Evolutionary conservation across 2,888 invertebrate genomes (phyloP).

Genomic region (Drosophila meridionalis): DNA sequence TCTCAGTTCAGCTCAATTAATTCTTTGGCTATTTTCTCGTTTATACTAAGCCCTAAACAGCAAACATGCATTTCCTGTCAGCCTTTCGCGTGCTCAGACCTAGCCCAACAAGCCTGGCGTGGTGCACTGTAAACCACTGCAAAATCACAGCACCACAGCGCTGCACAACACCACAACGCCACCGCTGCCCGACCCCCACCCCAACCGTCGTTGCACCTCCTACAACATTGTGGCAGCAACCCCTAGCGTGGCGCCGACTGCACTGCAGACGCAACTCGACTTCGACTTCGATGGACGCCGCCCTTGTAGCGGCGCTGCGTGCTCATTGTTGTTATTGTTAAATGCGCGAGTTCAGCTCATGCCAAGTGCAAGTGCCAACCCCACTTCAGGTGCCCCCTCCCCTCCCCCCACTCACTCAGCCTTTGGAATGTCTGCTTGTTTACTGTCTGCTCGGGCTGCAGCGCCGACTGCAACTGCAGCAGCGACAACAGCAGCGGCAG

Average conservation of each 20-base stretch:
- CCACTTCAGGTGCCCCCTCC: slow-evolving; percentile 29
- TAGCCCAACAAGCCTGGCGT: slow-evolving; percentile 32
- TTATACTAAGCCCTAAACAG: neutral
- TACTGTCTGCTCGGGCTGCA: slow-evolving; percentile 67
- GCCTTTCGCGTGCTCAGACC: slow-evolving; percentile 22
- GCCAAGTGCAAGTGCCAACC: slow-evolving; percentile 76
- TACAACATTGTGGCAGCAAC: slow-evolving; percentile 3
- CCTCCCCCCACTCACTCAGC: neutral
- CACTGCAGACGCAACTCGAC: slow-evolving; percentile 33
- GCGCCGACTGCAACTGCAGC: slow-evolving; percentile 35
- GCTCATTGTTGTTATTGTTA: slow-evolving; percentile 55
- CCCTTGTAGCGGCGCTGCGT: slow-evolving; percentile 49
- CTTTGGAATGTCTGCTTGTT: slow-evolving; percentile 46
- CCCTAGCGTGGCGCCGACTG: slow-evolving; percentile 21
- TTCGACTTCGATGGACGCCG: slow-evolving; percentile 38
- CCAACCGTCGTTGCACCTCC: neutral
- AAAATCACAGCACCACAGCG: slow-evolving; percentile 29
- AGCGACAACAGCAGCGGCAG: slow-evolving; percentile 35
- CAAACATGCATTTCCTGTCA: slow-evolving; percentile 7
- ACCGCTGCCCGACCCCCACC: neutral
- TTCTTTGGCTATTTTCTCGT: neutral
- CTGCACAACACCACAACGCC: slow-evolving; percentile 38
- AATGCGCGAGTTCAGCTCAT: slow-evolving; percentile 67
- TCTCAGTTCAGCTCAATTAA: slow-evolving; percentile 3
- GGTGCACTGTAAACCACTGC: slow-evolving; percentile 7